Evolutionary conservation across 2,113 vertebrate species (phyloP).

Genomic region (Puntigrus tetrazona): DNA sequence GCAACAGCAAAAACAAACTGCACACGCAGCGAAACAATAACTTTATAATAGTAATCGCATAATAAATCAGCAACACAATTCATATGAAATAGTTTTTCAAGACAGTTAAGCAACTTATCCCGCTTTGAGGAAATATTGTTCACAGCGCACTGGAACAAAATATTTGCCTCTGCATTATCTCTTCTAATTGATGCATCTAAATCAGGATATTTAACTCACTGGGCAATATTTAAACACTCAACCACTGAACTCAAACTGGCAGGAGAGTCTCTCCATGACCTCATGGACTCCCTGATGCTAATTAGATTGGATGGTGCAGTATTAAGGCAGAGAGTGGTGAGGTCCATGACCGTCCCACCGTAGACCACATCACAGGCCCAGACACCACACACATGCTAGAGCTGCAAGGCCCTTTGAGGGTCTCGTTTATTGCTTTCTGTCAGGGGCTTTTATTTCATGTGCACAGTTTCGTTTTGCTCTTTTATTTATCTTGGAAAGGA

Average conservation of each 20-base stretch:
- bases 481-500: constrained; percentile 67
- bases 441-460: constrained; percentile 64
- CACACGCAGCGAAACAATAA: not conserved
- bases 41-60: not conserved
- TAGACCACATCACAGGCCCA: constrained; percentile 58
- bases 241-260: not conserved
- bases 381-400: constrained; percentile 35
- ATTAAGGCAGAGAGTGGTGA: not conserved
- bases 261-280: not conserved
- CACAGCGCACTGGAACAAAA: not conserved
- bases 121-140: not conserved
- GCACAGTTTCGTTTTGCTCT: constrained; percentile 42
- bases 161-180: not conserved
- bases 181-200: not conserved
- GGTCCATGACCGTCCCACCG: constrained; percentile 50
- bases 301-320: not conserved
- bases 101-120: not conserved
- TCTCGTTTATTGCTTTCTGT: constrained; percentile 65
- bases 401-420: constrained; percentile 58
- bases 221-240: not conserved
- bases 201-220: not conserved
- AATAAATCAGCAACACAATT: not conserved
- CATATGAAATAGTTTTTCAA: not conserved
- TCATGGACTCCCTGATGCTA: not conserved
- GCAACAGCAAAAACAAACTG: not conserved